phyloP scores from a whole-genome alignment of 2,888 invertebrate genomes.

The Balanococcus diminutus region DNA sequence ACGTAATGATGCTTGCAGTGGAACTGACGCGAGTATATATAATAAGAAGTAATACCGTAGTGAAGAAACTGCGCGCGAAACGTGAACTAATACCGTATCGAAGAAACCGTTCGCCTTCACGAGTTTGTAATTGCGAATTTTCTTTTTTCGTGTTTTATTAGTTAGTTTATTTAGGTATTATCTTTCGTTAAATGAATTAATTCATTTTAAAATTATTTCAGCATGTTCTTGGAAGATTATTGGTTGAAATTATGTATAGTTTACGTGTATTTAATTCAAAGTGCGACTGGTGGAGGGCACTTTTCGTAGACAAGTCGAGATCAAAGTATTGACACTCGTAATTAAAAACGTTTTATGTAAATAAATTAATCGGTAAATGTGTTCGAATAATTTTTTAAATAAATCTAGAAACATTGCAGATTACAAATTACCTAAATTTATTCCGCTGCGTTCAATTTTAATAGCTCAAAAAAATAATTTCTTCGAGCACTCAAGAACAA shows the following conservation, averaged over 20 bases:
- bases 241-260: not conserved
- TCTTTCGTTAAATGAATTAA: not conserved
- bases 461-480: not conserved
- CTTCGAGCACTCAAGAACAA: not conserved
- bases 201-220: not conserved
- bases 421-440: not conserved
- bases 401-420: not conserved
- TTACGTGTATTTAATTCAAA: not conserved
- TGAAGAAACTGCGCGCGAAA: not conserved
- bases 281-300: not conserved
- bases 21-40: not conserved
- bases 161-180: not conserved
- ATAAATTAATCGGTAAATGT: not conserved
- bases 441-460: not conserved
- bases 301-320: not conserved
- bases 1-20: not conserved
- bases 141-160: constrained; percentile 44
- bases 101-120: not conserved
- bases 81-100: constrained; percentile 34
- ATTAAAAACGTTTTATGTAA: not conserved
- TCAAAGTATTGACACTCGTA: not conserved
- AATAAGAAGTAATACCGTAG: not conserved
- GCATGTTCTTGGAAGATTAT: not conserved
- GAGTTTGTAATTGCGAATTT: not conserved
- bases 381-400: not conserved